Evolutionary conservation across 92 coral and sea anemone genomes (phyloP).

Genomic region (Bergia puertoricense): DNA sequence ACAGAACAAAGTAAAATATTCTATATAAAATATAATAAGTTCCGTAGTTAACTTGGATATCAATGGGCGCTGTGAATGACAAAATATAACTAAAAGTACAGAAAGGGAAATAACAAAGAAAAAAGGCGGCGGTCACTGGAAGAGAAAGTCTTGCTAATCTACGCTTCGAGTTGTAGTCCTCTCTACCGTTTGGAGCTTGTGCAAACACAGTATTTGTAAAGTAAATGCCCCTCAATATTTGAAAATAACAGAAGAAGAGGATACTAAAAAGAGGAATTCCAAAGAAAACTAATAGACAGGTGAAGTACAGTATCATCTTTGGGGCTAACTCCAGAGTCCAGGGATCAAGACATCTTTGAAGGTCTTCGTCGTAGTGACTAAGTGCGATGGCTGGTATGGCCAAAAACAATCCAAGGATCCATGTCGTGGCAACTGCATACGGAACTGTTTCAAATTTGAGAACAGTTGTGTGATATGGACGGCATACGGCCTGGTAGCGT

Average conservation of each 20-base stretch:
- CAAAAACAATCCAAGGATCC: neutral
- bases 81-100: neutral
- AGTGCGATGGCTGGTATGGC: neutral
- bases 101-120: neutral
- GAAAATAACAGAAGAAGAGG: neutral
- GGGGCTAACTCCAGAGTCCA: slow-evolving; percentile 5
- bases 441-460: neutral
- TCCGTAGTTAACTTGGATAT: neutral
- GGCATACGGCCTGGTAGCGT: neutral
- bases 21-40: neutral
- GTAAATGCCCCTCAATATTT: neutral
- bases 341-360: slow-evolving; percentile 1
- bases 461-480: neutral
- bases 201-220: neutral
- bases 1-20: neutral
- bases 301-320: neutral
- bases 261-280: neutral
- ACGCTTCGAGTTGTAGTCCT: neutral
- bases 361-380: neutral
- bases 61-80: neutral
- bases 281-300: neutral
- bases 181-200: neutral
- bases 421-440: neutral
- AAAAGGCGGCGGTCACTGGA: neutral
- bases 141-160: slow-evolving; percentile 1